These are phyloP conservation scores for Sapayoa aenigma DNA, from an alignment of 2,113 vertebrate species.

Conservation along the genomic window DNA sequence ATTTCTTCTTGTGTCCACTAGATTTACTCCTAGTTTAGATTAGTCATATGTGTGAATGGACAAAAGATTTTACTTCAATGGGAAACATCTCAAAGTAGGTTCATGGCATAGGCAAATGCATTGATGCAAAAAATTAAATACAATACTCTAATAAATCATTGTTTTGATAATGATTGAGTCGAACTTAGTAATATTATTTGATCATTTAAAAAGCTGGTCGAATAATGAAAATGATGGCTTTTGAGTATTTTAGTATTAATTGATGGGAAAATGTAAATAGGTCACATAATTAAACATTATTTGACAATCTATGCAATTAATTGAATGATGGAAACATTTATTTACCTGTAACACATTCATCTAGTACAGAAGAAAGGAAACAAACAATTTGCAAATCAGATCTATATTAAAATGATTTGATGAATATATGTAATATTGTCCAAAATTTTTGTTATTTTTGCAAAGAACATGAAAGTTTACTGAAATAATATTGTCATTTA, in stretches of 20 bases:
- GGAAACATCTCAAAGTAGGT: neutral
- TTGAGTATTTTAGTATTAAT: neutral
- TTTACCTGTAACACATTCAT: constrained; percentile 29
- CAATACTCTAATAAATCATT: neutral
- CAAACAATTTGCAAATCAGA: constrained; percentile 47
- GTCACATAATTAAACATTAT: constrained; percentile 46
- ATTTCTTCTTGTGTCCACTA: neutral
- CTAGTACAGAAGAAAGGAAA: constrained; percentile 25
- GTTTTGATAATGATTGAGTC: constrained; percentile 6
- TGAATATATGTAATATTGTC: constrained; percentile 30
- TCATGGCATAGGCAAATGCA: neutral
- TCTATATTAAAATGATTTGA: constrained; percentile 24
- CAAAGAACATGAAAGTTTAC: constrained; percentile 33
- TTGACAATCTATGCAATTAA: constrained; percentile 48
- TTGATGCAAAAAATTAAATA: neutral
- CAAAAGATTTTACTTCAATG: neutral
- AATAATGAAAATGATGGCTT: constrained; percentile 44
- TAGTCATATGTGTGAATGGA: fast-evolving
- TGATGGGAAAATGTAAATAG: constrained; percentile 28
- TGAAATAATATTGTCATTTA: constrained; percentile 43
- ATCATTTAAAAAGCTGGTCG: neutral
- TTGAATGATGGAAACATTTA: constrained; percentile 51
- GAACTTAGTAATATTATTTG: constrained; percentile 9
- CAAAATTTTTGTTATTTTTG: constrained; percentile 35
- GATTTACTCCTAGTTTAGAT: neutral